Base-by-base conservation (phyloP, 2,888 invertebrate species). In the Orthosia gracilis region DNA sequence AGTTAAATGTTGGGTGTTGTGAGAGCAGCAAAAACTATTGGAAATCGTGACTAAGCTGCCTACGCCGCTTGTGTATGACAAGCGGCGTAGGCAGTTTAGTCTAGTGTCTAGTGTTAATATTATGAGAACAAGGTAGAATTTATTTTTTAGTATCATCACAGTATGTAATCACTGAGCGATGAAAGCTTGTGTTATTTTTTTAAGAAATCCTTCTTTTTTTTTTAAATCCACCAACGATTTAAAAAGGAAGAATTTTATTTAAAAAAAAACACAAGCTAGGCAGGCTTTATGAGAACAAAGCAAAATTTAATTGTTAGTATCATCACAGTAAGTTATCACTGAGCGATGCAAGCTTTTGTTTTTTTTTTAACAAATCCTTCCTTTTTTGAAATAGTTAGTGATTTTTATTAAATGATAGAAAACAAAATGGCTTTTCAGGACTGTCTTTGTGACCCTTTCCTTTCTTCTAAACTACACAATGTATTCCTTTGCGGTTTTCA, bases 1-100 rank as follows among this genome's bases (percentile, higher is more conserved):
- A 26, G 15, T 21, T 21, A 17, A 55, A 55, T 3, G 18, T 21
- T 70, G 45, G 11, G 52, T 23, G 15, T 50, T 63, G 15, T 1
- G 69, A 66, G 21, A 23, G 47, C 31, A 54, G 55, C 50, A 65
- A 75, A 75, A 74, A 61, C 47, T 17, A 62, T 73, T 80, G 31
- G n/a, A 58, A 63, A 18, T 64, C 12, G 23, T 18, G 18, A 9
- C 47, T 18, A 31, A 58, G 55, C 55, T 40, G 26, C 31, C 17
- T 18, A 13, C 15, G 13, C 17, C 47, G 17, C 64, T 73, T 80
- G 59, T 57, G 13, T 26, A 21, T 45, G 61, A 62, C 68, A 49
- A 54, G 67, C 13, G n/a, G n/a, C n/a, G n/a, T n/a, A n/a, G n/a
- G n/a, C n/a, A n/a, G n/a, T n/a, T n/a, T n/a, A n/a, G n/a, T n/a